Base-by-base conservation (phyloP, 35 echinoderm and acorn worm species). In the Eucidaris tribuloides region DNA sequence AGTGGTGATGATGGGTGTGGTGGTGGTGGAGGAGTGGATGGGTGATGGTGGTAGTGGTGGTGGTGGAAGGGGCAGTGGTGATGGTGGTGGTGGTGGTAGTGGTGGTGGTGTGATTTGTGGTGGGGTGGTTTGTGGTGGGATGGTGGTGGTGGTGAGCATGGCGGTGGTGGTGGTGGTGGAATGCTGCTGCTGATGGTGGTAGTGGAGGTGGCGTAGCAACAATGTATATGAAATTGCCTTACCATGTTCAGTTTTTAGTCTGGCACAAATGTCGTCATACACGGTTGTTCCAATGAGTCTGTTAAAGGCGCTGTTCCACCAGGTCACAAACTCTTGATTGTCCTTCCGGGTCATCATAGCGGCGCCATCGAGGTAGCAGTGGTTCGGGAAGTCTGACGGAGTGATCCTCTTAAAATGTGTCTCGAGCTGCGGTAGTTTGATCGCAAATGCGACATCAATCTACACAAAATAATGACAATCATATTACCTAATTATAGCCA, bases 271-370 rank as follows among this genome's bases (percentile, higher is more conserved):
- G 1, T 74, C 41, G n/a, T 74, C 68, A 22, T 74, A 74, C 6
- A 22, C 14, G 36, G 68, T 33, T n/a, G 68, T 74, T 38, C 68
- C 68, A 19, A 74, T 40, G 11, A 74, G 68, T 42, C 68, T 33
- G 9, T 36, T 40, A 44, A 74, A 74, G 0, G 68, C 68, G 9
- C 44, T 40, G n/a, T 74, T 74, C 68, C 68, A 74, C 68, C 68
- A 74, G 68, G 33, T 74, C 15, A 74, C n/a, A 44, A 74, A 74
- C 68, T 74, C 7, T 19, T 33, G 38, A 25, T 74, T 74, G 36
- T 74, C 68, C 37, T 74, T 74, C 36, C 35, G 68, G 68, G 68
- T 74, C 68, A 74, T 74, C 68, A 74, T 74, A 41, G 35, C 38
- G 33, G 68, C 68, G 38, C 68, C 68, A 20, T 74, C 68, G 35